phyloP scores from a whole-genome alignment of 2,113 vertebrate genomes.

The Ammodytes dubius region DNA sequence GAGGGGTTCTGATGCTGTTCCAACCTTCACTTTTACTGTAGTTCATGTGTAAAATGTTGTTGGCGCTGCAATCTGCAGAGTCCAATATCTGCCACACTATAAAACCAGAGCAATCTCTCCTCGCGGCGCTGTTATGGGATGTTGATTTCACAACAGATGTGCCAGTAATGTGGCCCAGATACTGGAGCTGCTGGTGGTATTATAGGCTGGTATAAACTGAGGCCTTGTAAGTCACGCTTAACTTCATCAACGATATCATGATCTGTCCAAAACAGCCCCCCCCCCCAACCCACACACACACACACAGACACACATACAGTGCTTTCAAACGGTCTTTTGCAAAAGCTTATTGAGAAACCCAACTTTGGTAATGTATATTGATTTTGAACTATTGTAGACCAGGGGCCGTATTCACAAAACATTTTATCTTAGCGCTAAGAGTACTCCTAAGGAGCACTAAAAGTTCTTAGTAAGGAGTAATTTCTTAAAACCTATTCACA shows the following conservation, averaged over 20 bases:
- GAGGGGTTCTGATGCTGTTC: conserved; percentile 46
- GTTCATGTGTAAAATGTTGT: conserved; percentile 71
- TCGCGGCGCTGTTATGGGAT: conserved; percentile 47
- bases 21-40: conserved; percentile 70
- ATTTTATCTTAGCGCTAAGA: too few species aligned
- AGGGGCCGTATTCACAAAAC: too few species aligned
- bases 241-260: conserved; percentile 56
- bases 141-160: conserved; percentile 72
- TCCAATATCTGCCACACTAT: conserved; percentile 63
- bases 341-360: too few species aligned
- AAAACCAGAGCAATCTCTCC: conserved; percentile 70
- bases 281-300: too few species aligned
- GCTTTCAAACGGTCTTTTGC: too few species aligned
- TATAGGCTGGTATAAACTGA: conserved; percentile 54
- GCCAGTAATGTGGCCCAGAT: conserved; percentile 61
- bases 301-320: too few species aligned
- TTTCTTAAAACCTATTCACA: too few species aligned
- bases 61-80: conserved; percentile 57
- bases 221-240: conserved; percentile 60
- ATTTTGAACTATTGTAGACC: too few species aligned
- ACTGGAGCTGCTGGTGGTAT: conserved; percentile 46
- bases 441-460: too few species aligned
- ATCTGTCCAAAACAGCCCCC: not conserved
- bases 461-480: too few species aligned
- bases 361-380: too few species aligned